phyloP scores from a whole-genome alignment of 2,797 vertebrate genomes.

The Chloroceryle inda region DNA sequence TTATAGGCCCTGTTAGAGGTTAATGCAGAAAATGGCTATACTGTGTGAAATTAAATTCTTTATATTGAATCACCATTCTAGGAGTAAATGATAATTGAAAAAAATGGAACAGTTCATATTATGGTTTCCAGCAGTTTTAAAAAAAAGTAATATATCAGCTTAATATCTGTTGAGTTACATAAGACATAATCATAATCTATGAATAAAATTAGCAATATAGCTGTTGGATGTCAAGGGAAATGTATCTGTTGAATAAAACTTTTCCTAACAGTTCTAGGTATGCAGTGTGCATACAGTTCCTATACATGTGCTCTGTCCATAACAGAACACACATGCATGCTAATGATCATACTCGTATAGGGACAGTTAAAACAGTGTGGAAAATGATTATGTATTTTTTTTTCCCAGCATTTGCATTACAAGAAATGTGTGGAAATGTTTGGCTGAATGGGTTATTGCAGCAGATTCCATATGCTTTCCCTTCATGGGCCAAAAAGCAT shows the following conservation, averaged over 20 bases:
- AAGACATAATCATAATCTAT: not conserved
- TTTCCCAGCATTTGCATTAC: conserved; percentile 17
- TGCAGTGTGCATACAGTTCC: conserved; percentile 8
- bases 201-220: not conserved
- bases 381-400: not conserved
- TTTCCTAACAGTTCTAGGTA: not conserved
- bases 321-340: not conserved
- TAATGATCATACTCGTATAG: not conserved
- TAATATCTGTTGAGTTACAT: not conserved
- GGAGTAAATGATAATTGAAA: not conserved
- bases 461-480: conserved; percentile 61
- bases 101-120: not conserved
- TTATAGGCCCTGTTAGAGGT: not conserved
- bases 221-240: not conserved
- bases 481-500: conserved; percentile 70
- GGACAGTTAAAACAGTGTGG: not conserved
- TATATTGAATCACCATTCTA: not conserved
- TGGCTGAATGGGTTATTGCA: conserved; percentile 19
- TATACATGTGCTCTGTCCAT: not conserved
- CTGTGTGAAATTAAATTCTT: not conserved
- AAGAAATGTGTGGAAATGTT: conserved; percentile 49
- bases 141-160: not conserved
- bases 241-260: not conserved
- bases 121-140: not conserved
- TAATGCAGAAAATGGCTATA: not conserved